Percentiles rank a stretch among this genome's conserved stretches.
Evolutionary conservation across 2,113 vertebrate genomes (phyloP).

Genomic region (Pseudopipra pipra): DNA sequence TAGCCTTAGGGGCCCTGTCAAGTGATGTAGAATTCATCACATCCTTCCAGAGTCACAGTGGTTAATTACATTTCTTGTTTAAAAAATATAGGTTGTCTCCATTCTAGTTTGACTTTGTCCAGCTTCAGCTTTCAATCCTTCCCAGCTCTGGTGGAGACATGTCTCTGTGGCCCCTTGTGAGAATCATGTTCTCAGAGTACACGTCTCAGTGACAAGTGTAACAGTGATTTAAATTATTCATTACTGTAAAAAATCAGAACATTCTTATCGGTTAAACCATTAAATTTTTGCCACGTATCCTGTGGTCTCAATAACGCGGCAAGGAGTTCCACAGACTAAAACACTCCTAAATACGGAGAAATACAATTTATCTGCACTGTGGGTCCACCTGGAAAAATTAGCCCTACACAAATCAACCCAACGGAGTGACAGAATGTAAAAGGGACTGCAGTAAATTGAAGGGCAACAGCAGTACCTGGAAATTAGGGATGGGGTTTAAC

Average conservation of each 20-base stretch:
- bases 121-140: background rate
- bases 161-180: background rate
- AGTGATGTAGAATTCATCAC: slow-evolving; percentile 17
- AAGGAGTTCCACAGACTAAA: background rate
- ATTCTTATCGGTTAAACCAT: background rate
- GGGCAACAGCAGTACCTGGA: slow-evolving; percentile 82
- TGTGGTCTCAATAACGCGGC: background rate
- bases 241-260: background rate
- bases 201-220: background rate
- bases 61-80: slow-evolving; percentile 5
- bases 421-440: background rate
- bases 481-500: slow-evolving; percentile 90
- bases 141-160: background rate
- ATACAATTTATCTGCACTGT: background rate
- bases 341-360: background rate
- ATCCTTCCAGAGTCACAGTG: background rate
- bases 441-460: background rate
- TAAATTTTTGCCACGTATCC: background rate
- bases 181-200: background rate
- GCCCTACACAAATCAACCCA: background rate
- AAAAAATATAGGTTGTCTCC: background rate
- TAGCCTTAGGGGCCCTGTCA: background rate
- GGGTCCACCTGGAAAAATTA: background rate
- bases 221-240: background rate
- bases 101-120: background rate